Percentiles rank a stretch among this genome's conserved stretches.
Evolutionary conservation across 92 coral and sea anemone species (phyloP).

Genomic region (Epizoanthus stellaris): DNA sequence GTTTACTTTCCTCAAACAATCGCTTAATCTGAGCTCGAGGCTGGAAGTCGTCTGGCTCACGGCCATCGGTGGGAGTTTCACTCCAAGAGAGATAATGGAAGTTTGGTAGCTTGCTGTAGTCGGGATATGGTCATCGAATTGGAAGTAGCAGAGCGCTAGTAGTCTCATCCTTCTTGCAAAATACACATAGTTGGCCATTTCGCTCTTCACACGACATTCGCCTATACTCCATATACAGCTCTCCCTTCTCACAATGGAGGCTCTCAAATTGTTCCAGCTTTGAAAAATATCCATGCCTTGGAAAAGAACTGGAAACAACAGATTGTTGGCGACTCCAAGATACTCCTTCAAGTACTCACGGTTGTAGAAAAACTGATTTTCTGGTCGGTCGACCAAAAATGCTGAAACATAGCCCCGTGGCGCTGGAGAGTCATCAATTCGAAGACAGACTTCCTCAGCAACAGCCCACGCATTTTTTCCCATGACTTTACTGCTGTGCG

Average conservation of each 20-base stretch:
- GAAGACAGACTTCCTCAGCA: constrained; percentile 53
- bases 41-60: constrained; percentile 24
- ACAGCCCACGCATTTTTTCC: constrained; percentile 71
- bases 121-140: constrained; percentile 5
- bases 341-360: constrained; percentile 54
- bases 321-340: constrained; percentile 49
- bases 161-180: constrained; percentile 49
- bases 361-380: constrained; percentile 52
- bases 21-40: constrained; percentile 19
- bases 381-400: constrained; percentile 53
- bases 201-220: constrained; percentile 53
- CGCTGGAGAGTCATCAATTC: constrained; percentile 65
- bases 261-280: constrained; percentile 46
- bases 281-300: constrained; percentile 56
- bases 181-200: constrained; percentile 54
- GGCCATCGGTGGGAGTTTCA: constrained; percentile 17
- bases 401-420: constrained; percentile 55
- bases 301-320: constrained; percentile 49
- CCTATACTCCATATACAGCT: constrained; percentile 49
- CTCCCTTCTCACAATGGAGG: constrained; percentile 59
- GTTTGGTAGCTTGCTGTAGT: neutral
- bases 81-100: constrained; percentile 7
- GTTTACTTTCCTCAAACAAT: constrained; percentile 15
- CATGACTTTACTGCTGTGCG: constrained; percentile 33
- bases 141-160: constrained; percentile 42